These are phyloP conservation scores for Ridgeia piscesae DNA, from an alignment of 1,140 invertebrate species.

Conservation along the genomic window DNA sequence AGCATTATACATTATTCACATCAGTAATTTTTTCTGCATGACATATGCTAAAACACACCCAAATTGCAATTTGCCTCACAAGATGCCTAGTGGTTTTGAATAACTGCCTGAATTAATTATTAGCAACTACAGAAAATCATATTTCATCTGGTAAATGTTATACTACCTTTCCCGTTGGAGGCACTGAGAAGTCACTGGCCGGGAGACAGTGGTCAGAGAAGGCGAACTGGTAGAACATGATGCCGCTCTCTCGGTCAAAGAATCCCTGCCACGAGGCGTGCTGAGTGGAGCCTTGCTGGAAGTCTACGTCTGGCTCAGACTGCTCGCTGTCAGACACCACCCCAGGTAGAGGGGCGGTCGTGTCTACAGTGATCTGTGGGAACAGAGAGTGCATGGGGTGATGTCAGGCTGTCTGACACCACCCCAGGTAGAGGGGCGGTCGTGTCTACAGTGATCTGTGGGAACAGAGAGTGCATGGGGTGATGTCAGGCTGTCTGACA, in stretches of 20 bases:
- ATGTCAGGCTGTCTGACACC: background rate
- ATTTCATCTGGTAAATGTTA: too few relatives aligned
- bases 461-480: background rate
- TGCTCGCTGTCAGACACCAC: conserved; percentile 8
- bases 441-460: background rate
- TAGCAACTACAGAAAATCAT: too few relatives aligned
- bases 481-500: background rate
- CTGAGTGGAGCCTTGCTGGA: background rate
- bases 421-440: background rate
- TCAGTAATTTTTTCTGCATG: too few relatives aligned
- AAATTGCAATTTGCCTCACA: too few relatives aligned
- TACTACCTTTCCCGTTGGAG: background rate
- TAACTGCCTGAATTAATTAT: too few relatives aligned
- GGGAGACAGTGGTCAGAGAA: background rate
- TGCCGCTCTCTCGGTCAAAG: background rate
- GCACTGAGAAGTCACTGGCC: background rate
- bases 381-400: background rate
- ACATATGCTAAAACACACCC: too few relatives aligned
- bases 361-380: background rate
- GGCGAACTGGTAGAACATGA: background rate
- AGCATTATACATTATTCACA: too few relatives aligned
- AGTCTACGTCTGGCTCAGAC: background rate
- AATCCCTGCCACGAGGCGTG: background rate
- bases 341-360: background rate
- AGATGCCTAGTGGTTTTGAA: too few relatives aligned